phyloP scores from a whole-genome alignment of 1,140 invertebrate genomes.

The Pachypsylla venusta region DNA sequence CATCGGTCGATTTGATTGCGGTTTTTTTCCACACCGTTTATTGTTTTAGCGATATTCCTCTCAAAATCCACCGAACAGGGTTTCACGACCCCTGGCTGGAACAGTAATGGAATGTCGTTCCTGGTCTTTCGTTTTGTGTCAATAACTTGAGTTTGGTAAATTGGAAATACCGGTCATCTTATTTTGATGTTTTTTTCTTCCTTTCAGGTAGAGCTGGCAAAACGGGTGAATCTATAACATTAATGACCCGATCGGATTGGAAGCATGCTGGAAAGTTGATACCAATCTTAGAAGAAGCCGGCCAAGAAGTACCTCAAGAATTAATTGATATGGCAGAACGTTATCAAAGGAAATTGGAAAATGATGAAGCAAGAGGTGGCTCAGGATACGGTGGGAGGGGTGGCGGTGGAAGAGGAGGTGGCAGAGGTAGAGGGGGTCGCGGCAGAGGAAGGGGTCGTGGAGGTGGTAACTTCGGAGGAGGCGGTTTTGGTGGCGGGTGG shows the following conservation, averaged over 20 bases:
- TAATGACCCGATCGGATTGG: conserved; percentile 67
- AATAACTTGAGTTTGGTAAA: no score
- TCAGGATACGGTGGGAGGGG: conserved; percentile 20
- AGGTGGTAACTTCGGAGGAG: conserved; percentile 5
- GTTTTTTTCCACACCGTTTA: no score
- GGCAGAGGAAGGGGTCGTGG: conserved; percentile 19
- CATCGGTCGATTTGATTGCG: no score
- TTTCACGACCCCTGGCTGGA: no score
- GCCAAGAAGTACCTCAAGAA: conserved; percentile 49
- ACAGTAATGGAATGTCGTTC: no score
- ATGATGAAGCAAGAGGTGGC: conserved; percentile 34
- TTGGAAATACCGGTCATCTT: no score
- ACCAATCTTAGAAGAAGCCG: conserved; percentile 60
- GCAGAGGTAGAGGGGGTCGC: conserved; percentile 25
- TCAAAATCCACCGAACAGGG: no score
- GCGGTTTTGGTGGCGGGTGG: not conserved
- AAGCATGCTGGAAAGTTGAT: conserved; percentile 62
- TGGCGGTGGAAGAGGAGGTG: conserved; percentile 26
- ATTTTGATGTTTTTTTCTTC: conserved; percentile 64
- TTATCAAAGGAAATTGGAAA: conserved; percentile 44
- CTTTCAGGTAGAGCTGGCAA: conserved; percentile 57
- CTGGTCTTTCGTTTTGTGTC: no score
- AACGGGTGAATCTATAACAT: conserved; percentile 62
- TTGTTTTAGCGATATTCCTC: no score
- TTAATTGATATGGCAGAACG: conserved; percentile 51